A percentile compares a stretch with the other conserved stretches of the same genome.
Conservation (phyloP, 2,888 invertebrate species). For the Proisotoma minuta region DNA sequence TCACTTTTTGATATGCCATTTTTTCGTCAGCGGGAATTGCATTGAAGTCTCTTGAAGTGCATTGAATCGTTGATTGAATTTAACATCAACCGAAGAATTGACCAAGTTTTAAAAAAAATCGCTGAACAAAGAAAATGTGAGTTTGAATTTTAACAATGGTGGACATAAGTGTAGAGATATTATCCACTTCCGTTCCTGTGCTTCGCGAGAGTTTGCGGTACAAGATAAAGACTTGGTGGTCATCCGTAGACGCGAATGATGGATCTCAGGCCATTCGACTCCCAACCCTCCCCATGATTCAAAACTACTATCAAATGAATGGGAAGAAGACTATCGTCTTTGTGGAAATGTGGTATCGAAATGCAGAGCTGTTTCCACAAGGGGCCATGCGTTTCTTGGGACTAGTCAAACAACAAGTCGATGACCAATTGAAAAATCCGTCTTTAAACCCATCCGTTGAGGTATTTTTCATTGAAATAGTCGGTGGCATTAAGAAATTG, state of each 20-base stretch:
- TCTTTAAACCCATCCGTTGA: conserved; percentile 23
- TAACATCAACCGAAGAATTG: background rate
- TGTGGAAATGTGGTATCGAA: conserved; percentile 25
- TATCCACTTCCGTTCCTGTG: conserved; percentile 19
- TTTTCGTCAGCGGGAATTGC: no score
- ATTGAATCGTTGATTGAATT: background rate
- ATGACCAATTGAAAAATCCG: conserved; percentile 22
- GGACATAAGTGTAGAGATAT: conserved; percentile 27
- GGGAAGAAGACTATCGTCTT: conserved; percentile 22
- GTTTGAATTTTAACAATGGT: no score
- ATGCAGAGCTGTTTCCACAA: background rate
- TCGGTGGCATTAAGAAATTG: no score
- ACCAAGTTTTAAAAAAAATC: no score
- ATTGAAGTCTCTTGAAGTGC: background rate
- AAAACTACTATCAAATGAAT: conserved; percentile 19
- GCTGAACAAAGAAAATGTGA: no score
- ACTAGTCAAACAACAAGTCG: conserved; percentile 19
- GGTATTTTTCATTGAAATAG: conserved; percentile 12
- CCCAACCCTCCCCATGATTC: conserved; percentile 24
- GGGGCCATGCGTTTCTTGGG: conserved; percentile 20
- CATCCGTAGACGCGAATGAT: conserved; percentile 26
- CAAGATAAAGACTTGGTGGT: conserved; percentile 27
- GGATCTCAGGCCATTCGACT: conserved; percentile 11
- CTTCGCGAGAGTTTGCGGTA: conserved; percentile 10
- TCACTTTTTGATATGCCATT: no score